Percentiles rank a stretch among this genome's conserved stretches.
phyloP scores from a whole-genome alignment of 2,113 vertebrate genomes.

The Tilapia sparmanii region DNA sequence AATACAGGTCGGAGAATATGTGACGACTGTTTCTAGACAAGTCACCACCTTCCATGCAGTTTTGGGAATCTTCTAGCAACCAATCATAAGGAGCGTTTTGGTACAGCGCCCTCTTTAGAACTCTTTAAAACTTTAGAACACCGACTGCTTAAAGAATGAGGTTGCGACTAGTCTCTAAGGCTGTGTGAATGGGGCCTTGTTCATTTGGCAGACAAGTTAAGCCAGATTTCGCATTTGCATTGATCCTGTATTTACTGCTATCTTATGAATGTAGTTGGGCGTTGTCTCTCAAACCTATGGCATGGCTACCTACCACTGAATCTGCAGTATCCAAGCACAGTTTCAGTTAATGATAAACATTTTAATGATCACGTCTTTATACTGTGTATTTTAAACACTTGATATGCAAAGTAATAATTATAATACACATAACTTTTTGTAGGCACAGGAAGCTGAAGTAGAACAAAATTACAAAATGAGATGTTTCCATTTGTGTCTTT shows the following conservation, averaged over 20 bases:
- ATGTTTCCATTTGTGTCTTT: not conserved
- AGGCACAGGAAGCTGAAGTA: not conserved
- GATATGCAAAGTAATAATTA: not conserved
- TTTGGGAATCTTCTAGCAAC: not conserved
- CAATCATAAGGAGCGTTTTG: not conserved
- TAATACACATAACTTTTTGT: not conserved
- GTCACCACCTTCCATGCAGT: not conserved
- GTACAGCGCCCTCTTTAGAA: not conserved
- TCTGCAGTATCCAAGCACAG: not conserved
- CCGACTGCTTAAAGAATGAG: not conserved
- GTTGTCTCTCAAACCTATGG: not conserved
- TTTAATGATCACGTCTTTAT: not conserved
- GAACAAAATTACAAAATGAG: not conserved
- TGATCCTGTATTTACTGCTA: not conserved
- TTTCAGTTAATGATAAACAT: not conserved
- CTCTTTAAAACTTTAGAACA: not conserved
- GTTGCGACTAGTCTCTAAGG: not conserved
- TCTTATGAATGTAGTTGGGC: not conserved
- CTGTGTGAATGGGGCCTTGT: not conserved
- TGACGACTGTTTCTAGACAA: not conserved
- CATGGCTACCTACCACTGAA: not conserved
- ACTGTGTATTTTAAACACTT: not conserved
- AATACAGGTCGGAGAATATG: not conserved
- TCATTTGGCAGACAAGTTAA: not conserved
- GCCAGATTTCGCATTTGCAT: not conserved